A percentile compares a stretch with the other conserved stretches of the same genome.
Evolutionary conservation across 1,140 invertebrate genomes (phyloP).

Genomic region (Meloidogyne hapla): DNA sequence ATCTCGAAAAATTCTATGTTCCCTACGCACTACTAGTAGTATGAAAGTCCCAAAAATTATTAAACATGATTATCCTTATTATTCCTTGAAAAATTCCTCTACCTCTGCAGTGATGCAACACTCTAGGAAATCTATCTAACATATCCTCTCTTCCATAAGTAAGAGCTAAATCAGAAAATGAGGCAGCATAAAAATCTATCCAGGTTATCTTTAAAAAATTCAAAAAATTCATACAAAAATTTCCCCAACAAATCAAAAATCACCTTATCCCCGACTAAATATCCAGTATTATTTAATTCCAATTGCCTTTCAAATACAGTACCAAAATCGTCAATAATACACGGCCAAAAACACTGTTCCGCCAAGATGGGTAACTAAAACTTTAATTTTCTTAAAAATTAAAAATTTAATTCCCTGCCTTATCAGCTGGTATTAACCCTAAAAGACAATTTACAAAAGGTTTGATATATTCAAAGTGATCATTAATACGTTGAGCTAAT

Average conservation of each 20-base stretch:
- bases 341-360: slow-evolving; percentile 41
- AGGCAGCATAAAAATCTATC: slow-evolving; percentile 47
- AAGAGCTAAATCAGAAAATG: slow-evolving; percentile 41
- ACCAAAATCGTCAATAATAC: slow-evolving; percentile 40
- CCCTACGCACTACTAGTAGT: too few relatives aligned
- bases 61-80: too few relatives aligned
- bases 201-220: slow-evolving; percentile 36
- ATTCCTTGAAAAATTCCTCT: neutral
- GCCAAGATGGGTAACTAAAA: slow-evolving; percentile 42
- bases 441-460: slow-evolving; percentile 48
- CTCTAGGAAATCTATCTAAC: slow-evolving; percentile 43
- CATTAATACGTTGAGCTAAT: slow-evolving; percentile 44
- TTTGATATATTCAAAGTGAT: slow-evolving; percentile 44
- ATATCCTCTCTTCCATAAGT: slow-evolving; percentile 41
- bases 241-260: slow-evolving; percentile 6
- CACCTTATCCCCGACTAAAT: slow-evolving; percentile 47
- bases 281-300: slow-evolving; percentile 46
- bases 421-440: slow-evolving; percentile 44
- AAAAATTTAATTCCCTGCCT: slow-evolving; percentile 17
- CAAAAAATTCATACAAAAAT: too few relatives aligned
- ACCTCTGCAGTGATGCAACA: slow-evolving; percentile 40
- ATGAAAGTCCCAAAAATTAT: too few relatives aligned
- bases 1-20: too few relatives aligned
- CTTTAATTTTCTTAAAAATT: slow-evolving; percentile 8
- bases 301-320: slow-evolving; percentile 48